Evolutionary conservation across 1,140 invertebrate species (phyloP).

Genomic region (Caerostris darwini): DNA sequence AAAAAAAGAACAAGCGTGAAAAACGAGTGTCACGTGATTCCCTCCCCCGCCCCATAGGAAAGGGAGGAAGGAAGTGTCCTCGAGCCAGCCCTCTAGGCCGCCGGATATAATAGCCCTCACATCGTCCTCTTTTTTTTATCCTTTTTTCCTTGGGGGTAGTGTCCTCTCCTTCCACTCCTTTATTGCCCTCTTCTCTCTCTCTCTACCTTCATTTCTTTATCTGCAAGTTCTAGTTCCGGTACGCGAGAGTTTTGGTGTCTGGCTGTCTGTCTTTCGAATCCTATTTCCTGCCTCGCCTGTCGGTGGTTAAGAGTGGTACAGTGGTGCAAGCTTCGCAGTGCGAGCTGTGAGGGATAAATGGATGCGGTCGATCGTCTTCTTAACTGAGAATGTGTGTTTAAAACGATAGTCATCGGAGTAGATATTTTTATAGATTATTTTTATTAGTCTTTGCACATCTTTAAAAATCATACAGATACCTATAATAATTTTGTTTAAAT

Average conservation of each 20-base stretch:
- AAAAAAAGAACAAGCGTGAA: conserved; percentile 74
- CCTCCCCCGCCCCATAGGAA: conserved; percentile 42
- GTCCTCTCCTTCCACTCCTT: conserved; percentile 11
- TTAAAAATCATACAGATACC: too few species aligned
- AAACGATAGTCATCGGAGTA: too few species aligned
- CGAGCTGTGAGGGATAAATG: not conserved
- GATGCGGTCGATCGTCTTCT: too few species aligned
- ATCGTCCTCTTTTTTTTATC: conserved; percentile 9
- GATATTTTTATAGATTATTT: too few species aligned
- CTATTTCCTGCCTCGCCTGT: conserved; percentile 61
- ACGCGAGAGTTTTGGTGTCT: conserved; percentile 49
- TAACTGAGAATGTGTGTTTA: too few species aligned
- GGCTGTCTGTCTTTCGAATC: conserved; percentile 60
- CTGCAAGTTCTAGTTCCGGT: conserved; percentile 72
- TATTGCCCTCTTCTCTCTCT: conserved; percentile 28
- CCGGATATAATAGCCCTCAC: conserved; percentile 75
- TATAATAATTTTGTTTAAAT: too few species aligned
- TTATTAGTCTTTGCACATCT: too few species aligned
- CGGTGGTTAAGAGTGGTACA: not conserved
- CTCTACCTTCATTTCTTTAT: conserved; percentile 61
- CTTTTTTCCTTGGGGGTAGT: not conserved
- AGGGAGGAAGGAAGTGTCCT: conserved; percentile 73
- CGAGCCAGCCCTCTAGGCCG: conserved; percentile 60
- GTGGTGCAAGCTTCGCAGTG: not conserved
- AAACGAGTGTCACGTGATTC: conserved; percentile 75